Evolutionary conservation across 2,113 vertebrate genomes (phyloP).

Genomic region (Eptatretus burgeri): DNA sequence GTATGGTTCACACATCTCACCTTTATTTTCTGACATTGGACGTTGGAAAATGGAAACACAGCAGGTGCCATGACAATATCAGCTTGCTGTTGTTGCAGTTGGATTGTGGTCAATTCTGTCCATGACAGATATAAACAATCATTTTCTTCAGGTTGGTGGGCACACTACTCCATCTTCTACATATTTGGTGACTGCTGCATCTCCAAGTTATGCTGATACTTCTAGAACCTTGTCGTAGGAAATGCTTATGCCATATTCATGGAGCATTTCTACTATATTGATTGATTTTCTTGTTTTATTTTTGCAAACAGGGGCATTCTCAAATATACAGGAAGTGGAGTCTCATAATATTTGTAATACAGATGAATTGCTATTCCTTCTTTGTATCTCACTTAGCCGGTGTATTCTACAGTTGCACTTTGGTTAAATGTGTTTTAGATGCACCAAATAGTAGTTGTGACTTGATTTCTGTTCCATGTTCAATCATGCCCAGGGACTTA

Average conservation of each 20-base stretch:
- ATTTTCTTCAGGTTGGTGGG: slow-evolving; percentile 1
- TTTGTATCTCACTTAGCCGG: background rate
- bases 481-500: background rate
- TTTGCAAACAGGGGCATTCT: background rate
- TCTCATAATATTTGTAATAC: background rate
- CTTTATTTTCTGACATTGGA: slow-evolving; percentile 1
- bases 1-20: background rate
- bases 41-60: background rate
- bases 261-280: background rate
- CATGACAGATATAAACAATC: background rate
- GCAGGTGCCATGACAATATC: background rate
- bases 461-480: background rate
- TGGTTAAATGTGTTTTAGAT: background rate
- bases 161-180: background rate
- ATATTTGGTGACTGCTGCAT: slow-evolving; percentile 3
- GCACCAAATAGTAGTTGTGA: background rate
- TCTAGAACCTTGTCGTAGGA: background rate
- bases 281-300: background rate
- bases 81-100: background rate
- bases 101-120: background rate
- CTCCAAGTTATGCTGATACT: slow-evolving; percentile 2
- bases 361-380: background rate
- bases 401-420: background rate
- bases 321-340: slow-evolving; percentile 1
- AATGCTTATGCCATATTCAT: background rate